phyloP scores from a whole-genome alignment of 1,140 invertebrate genomes.

The Ridgeia piscesae region DNA sequence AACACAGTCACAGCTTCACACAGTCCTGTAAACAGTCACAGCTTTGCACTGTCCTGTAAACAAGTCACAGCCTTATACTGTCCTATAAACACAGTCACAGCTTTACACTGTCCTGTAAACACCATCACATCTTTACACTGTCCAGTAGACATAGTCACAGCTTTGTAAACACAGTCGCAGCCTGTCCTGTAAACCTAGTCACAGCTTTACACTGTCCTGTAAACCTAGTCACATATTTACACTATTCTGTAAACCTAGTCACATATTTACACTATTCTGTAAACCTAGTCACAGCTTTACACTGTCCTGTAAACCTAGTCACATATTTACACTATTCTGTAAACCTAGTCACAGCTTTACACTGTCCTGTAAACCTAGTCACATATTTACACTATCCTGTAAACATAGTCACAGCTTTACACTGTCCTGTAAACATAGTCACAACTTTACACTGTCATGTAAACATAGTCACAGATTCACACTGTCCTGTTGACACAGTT shows the following conservation, averaged over 20 bases:
- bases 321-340: no score
- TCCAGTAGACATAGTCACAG: neutral
- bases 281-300: neutral
- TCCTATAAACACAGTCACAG: no score
- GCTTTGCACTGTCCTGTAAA: no score
- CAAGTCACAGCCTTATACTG: neutral
- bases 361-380: no score
- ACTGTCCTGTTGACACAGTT: neutral
- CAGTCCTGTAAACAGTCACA: neutral
- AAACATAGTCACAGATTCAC: neutral
- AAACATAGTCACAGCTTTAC: no score
- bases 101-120: no score
- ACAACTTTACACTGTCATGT: neutral
- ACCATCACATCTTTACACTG: no score
- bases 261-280: neutral
- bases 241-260: no score
- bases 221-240: neutral
- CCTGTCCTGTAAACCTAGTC: neutral
- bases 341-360: no score
- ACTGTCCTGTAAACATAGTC: neutral
- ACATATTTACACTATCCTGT: no score
- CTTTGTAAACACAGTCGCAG: no score
- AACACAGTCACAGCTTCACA: neutral
- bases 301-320: no score
- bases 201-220: neutral